A percentile compares a stretch with the other conserved stretches of the same genome.
phyloP scores from a whole-genome alignment of 2,888 invertebrate species.

The Heliothis peltigera region DNA sequence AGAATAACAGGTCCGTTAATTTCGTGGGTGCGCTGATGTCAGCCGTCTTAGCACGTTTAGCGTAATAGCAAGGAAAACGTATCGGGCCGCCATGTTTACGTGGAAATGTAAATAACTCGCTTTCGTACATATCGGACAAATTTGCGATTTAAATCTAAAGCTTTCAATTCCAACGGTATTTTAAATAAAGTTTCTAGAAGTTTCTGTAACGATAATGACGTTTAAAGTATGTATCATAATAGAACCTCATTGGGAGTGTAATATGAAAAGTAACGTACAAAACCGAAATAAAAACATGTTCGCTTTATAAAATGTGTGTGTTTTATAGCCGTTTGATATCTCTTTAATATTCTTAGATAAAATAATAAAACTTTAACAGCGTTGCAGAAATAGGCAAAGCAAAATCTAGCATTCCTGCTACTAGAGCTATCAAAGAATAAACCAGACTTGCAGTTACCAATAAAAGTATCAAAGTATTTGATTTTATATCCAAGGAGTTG shows the following conservation, averaged over 20 bases:
- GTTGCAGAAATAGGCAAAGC: slow-evolving; percentile 1
- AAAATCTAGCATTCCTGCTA: neutral
- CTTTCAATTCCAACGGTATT: slow-evolving; percentile 37
- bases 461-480: neutral
- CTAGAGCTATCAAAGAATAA: slow-evolving; percentile 1
- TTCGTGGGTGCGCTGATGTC: slow-evolving; percentile 34
- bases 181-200: slow-evolving; percentile 33
- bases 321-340: neutral
- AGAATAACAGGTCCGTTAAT: slow-evolving; percentile 28
- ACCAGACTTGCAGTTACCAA: slow-evolving; percentile 2
- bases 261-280: neutral
- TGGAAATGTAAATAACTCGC: slow-evolving; percentile 53
- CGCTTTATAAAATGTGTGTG: neutral
- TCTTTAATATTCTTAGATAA: neutral
- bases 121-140: slow-evolving; percentile 38
- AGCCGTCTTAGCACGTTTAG: slow-evolving; percentile 44
- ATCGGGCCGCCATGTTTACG: slow-evolving; percentile 50
- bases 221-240: neutral
- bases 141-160: slow-evolving; percentile 54
- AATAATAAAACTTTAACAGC: neutral
- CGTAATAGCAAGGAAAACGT: slow-evolving; percentile 51
- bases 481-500: neutral
- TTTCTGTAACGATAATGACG: slow-evolving; percentile 11
- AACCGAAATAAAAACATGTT: neutral
- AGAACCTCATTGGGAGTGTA: neutral